Evolutionary conservation across 1,140 invertebrate species (phyloP), one percentile per base, ranked within the genome.

Genomic region (Sipha flava): DNA sequence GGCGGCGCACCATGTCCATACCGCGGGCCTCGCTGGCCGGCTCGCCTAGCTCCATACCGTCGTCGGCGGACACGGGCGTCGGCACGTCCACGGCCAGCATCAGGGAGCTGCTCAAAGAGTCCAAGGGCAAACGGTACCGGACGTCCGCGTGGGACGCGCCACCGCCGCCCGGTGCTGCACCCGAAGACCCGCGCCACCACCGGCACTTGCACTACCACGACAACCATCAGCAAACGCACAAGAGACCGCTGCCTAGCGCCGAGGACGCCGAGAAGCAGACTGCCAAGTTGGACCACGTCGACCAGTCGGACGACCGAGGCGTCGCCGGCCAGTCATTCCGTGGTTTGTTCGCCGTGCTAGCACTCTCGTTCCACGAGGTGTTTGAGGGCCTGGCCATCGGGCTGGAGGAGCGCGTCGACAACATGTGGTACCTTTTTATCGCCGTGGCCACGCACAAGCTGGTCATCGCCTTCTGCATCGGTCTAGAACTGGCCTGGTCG

Each of bases 311-410:
- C 18, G 54, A 75, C 34, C 16, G 80, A 16, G 54, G n/a, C 14
- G 34, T 45, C 14, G 43, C 62, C 77, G 9, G 85, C 43, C 85
- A 87, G 79, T 87, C 90, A 0, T 86, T 92, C 66, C 85, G 90
- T 52, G 89, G 90, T 14, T 82, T 91, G 18, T 81, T 93, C 40
- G 90, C 92, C 2, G 89, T 94, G 14, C 84, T 93, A 52, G 93
- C 93, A 0, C 85, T 95, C 1, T 93, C 92, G 5, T 92, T 94
- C 82, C 93, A 95, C 84, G 91, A 92, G 0, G 88, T 94, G 14
- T 93, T 95, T 84, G 93, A 95, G 85, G 93, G 93, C 0, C 85
- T 95, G 68, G 92, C 93, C 0, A 91, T 95, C 10, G 93, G 93
- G 2, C 85, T 95, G 5, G 92, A 94, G 83, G 86, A 85, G 1